These are phyloP conservation scores for Apogon talboti DNA, from an alignment of 2,797 vertebrate species.

Conservation along the genomic window DNA sequence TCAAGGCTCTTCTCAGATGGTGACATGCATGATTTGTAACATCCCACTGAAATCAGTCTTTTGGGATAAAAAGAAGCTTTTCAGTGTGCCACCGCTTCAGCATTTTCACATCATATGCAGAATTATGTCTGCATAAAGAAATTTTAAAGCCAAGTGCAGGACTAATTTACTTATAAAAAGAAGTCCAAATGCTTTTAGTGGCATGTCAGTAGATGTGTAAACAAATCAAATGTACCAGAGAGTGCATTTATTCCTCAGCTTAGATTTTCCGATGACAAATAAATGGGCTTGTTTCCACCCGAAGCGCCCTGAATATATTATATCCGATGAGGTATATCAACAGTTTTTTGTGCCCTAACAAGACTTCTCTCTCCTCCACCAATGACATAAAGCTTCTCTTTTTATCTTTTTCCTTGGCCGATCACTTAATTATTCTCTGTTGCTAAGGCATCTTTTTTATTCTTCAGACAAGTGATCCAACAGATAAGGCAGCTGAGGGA, in stretches of 20 bases:
- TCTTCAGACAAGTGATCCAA: slow-evolving; percentile 70
- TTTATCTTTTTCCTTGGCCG: slow-evolving; percentile 43
- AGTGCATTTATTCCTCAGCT: neutral
- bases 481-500: slow-evolving; percentile 68
- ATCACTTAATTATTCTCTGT: slow-evolving; percentile 75
- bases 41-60: neutral
- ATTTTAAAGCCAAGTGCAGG: neutral
- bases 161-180: neutral
- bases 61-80: no score
- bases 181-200: slow-evolving; percentile 8
- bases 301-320: neutral
- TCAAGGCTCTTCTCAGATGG: no score
- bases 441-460: slow-evolving; percentile 50
- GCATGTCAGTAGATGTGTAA: slow-evolving; percentile 9
- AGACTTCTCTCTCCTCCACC: slow-evolving; percentile 21
- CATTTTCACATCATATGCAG: no score
- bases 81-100: no score
- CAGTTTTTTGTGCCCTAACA: slow-evolving; percentile 17
- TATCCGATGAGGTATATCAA: slow-evolving; percentile 13
- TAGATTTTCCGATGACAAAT: neutral
- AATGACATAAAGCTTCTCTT: slow-evolving; percentile 37
- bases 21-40: no score
- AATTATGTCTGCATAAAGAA: neutral
- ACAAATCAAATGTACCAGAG: neutral
- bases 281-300: neutral